Evolutionary conservation across 1,140 invertebrate species (phyloP).

Genomic region (Drosophila watanabei): DNA sequence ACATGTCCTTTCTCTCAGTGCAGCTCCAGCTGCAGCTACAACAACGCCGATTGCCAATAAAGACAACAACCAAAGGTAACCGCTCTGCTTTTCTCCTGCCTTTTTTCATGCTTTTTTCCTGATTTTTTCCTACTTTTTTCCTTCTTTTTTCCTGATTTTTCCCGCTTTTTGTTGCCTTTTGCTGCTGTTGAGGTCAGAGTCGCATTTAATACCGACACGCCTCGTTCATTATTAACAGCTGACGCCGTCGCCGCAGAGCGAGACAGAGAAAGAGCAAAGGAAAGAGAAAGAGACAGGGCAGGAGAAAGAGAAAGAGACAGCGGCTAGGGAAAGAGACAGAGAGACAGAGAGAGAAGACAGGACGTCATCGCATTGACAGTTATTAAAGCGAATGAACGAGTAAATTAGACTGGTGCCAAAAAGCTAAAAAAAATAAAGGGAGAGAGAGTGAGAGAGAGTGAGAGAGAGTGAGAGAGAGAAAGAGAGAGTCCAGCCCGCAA

Average conservation of each 20-base stretch:
- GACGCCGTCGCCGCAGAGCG: slow-evolving; percentile 28
- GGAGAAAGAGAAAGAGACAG: neutral
- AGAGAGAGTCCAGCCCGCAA: neutral
- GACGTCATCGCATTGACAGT: slow-evolving; percentile 62
- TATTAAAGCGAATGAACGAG: slow-evolving; percentile 65
- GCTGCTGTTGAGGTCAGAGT: slow-evolving; percentile 59
- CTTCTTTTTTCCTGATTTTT: neutral
- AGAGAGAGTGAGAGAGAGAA: neutral
- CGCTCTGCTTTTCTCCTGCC: neutral
- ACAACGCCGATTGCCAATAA: slow-evolving; percentile 6
- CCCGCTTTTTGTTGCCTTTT: slow-evolving; percentile 12
- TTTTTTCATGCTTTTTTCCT: neutral
- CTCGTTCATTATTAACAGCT: slow-evolving; percentile 74
- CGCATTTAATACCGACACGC: slow-evolving; percentile 62
- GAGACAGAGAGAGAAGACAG: neutral
- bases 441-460: neutral
- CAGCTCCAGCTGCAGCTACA: slow-evolving; percentile 6
- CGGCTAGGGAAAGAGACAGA: neutral
- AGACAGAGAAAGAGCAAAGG: neutral
- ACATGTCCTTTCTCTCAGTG: neutral
- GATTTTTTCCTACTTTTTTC: neutral
- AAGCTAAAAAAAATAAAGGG: neutral
- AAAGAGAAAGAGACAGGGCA: neutral
- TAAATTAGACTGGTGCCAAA: slow-evolving; percentile 41
- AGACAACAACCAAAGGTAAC: slow-evolving; percentile 11